Evolutionary conservation across 1,140 invertebrate species (phyloP).

Genomic region (Tetramorium simillimum): DNA sequence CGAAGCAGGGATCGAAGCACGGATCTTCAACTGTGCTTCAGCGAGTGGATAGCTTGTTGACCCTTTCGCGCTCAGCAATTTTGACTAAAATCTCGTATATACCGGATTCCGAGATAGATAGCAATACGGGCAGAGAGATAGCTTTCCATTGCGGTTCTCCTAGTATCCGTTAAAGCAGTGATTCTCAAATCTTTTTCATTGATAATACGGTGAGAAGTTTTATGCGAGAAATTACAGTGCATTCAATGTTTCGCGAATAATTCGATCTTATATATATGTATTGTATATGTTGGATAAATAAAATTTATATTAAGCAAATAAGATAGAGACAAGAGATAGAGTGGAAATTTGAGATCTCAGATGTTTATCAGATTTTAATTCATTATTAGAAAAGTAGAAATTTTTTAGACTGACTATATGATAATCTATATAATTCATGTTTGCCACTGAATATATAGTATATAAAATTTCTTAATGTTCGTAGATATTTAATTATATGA

Average conservation of each 20-base stretch:
- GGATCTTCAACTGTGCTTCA: not conserved
- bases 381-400: not conserved
- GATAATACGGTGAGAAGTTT: not conserved
- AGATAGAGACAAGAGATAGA: not conserved
- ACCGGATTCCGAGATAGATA: constrained; percentile 9
- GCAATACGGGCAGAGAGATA: constrained; percentile 14
- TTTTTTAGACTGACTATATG: not conserved
- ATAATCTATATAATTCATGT: not conserved
- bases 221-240: not conserved
- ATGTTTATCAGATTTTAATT: not conserved
- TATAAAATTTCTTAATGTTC: not conserved
- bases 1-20: not conserved
- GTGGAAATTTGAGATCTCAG: not conserved
- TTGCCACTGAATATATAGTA: not conserved
- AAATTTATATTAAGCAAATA: not conserved
- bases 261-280: not conserved
- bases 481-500: not conserved
- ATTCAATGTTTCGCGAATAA: not conserved
- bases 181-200: constrained; percentile 4
- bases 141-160: not conserved
- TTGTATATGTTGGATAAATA: not conserved
- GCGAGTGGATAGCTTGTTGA: constrained; percentile 5
- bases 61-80: constrained; percentile 26
- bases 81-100: constrained; percentile 20
- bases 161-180: not conserved